Evolutionary conservation across 2,797 vertebrate species (phyloP), one percentile per base, ranked within the genome.

Genomic region (Thripadectes ignobilis): DNA sequence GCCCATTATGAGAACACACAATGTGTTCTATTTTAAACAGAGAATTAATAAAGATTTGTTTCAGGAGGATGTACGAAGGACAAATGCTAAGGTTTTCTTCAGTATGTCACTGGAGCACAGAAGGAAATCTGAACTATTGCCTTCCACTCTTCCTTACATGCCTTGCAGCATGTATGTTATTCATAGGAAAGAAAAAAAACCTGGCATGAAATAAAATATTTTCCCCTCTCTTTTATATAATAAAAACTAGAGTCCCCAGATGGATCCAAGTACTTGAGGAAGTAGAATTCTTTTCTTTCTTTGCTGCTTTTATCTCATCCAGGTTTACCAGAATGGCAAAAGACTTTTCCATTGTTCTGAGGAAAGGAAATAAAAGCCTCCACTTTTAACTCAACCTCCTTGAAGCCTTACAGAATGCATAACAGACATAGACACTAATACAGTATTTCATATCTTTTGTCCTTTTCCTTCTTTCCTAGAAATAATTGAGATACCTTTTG

Each of bases 41-140:
- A 81, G 36, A 96, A 93, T 94, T 97, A 97, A 97, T 95, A 85
- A 95, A 95, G 72, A 94, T 95, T 95, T 95, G 69, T 91, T 92
- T 95, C 57, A 91, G 67, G 48, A 95, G 63, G 85, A 96, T 92
- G 85, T 59, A 94, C 38, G 36, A 66, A 81, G 38, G 48, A 61
- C 67, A 92, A 92, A 95, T 8, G 46, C 45, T 68, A 78, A 87
- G 51, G 32, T 75, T 89, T 82, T 46, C 67, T 88, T 77, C 57
- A 67, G 39, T 39, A 29, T 91, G 62, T 76, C 63, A 63, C 34
- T 43, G 34, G 67, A 88, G 27, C n/a, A 48, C 17, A n/a, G 59
- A 85, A 88, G 32, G 55, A 66, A 89, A 91, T 66, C 55, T 82
- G 63, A 92, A 54, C 51, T 83, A 80, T 12, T 85, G 46, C 41